Conservation (phyloP, 2,888 invertebrate genomes). For the Calameuta pallipes region DNA sequence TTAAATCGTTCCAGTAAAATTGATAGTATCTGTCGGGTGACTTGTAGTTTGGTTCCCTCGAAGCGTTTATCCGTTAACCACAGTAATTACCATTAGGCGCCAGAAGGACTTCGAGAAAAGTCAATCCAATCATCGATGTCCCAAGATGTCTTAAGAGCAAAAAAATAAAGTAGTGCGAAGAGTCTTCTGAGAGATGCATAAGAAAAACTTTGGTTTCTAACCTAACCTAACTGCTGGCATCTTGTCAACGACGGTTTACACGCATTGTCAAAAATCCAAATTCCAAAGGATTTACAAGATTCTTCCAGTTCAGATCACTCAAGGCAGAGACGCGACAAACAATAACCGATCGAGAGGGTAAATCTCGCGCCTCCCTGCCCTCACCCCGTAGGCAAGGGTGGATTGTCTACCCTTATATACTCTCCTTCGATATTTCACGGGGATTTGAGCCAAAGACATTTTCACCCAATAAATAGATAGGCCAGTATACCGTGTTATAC, state of each 20-base stretch:
- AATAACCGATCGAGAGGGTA: slow-evolving; percentile 39
- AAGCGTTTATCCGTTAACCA: slow-evolving; percentile 27
- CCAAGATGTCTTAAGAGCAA: slow-evolving; percentile 9
- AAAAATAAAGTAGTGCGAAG: not conserved
- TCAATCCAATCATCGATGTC: slow-evolving; percentile 25
- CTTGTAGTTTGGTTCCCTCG: slow-evolving; percentile 31
- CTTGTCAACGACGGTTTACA: not conserved
- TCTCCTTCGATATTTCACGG: slow-evolving; percentile 60
- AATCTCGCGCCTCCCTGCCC: not conserved
- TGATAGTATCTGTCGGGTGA: slow-evolving; percentile 28
- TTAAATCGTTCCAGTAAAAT: slow-evolving; percentile 21
- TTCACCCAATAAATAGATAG: slow-evolving; percentile 67
- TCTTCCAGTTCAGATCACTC: slow-evolving; percentile 42
- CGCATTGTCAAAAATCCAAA: not conserved
- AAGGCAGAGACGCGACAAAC: slow-evolving; percentile 47
- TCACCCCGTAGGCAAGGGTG: not conserved
- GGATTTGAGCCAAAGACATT: slow-evolving; percentile 66
- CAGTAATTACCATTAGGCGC: slow-evolving; percentile 40
- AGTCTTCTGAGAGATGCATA: not conserved
- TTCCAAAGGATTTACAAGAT: slow-evolving; percentile 26
- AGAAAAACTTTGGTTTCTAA: not conserved
- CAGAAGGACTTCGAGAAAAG: slow-evolving; percentile 23
- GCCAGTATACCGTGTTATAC: slow-evolving; percentile 59
- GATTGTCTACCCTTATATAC: not conserved
- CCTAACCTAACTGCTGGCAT: not conserved